Conservation (phyloP, 2,797 vertebrate genomes). For the Leptodactylus fallax region DNA sequence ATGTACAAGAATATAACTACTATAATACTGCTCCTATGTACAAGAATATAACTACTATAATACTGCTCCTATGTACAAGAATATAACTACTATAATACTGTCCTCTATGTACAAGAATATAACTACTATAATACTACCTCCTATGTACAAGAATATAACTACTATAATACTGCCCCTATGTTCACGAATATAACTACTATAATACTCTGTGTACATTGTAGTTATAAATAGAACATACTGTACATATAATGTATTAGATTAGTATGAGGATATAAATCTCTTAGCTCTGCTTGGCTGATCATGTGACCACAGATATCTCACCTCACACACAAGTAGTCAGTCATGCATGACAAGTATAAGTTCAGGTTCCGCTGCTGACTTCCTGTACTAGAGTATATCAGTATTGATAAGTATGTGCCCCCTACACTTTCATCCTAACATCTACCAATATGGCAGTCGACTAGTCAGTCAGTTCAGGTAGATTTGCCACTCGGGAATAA, state of each 20-base stretch:
- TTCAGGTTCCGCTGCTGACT: neutral
- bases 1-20: no score
- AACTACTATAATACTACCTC: neutral
- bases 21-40: no score
- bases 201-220: neutral
- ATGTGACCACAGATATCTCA: neutral
- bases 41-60: slow-evolving; percentile 14
- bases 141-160: slow-evolving; percentile 10
- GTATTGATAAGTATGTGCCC: neutral
- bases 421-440: neutral
- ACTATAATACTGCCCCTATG: slow-evolving; percentile 6
- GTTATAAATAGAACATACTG: no score
- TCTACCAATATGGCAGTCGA: neutral
- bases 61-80: neutral
- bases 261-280: neutral
- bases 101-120: neutral
- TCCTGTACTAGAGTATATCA: neutral
- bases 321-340: neutral
- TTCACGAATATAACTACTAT: slow-evolving; percentile 5
- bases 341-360: neutral
- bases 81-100: slow-evolving; percentile 11
- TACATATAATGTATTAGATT: no score
- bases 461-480: neutral
- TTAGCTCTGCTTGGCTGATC: neutral
- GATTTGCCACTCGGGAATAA: neutral